These are phyloP conservation scores for Sepioteuthis lessoniana DNA, from an alignment of 2,888 invertebrate species.

Conservation along the genomic window DNA sequence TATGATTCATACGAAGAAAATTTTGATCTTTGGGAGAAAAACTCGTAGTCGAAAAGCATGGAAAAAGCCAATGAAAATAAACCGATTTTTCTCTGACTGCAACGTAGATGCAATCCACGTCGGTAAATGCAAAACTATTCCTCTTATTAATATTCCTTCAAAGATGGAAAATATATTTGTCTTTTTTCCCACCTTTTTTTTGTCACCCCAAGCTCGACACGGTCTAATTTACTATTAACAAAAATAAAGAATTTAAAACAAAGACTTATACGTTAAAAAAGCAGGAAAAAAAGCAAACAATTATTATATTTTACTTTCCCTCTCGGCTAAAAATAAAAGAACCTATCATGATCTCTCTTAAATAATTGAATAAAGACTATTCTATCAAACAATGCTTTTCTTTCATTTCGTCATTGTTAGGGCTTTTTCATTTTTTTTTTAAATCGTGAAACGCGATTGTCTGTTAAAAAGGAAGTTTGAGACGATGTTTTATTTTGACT, in stretches of 20 bases:
- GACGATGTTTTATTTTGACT: background rate
- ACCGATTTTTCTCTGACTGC: too few relatives aligned
- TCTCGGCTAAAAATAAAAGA: background rate
- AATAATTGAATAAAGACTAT: background rate
- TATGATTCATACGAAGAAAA: too few relatives aligned
- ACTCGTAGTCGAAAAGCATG: too few relatives aligned
- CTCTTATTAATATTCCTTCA: too few relatives aligned
- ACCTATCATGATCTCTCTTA: background rate
- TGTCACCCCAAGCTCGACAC: background rate
- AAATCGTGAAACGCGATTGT: background rate
- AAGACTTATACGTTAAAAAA: background rate
- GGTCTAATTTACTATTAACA: background rate
- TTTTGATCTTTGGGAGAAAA: too few relatives aligned
- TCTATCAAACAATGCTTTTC: background rate
- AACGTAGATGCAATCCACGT: too few relatives aligned
- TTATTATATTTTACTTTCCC: background rate
- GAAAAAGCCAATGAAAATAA: too few relatives aligned
- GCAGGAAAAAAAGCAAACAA: background rate
- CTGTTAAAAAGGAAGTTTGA: background rate
- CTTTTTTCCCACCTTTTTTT: background rate
- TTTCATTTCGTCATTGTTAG: background rate
- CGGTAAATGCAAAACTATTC: too few relatives aligned
- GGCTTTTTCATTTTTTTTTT: background rate
- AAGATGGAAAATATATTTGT: too few relatives aligned
- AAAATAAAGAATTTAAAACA: background rate